phyloP scores from a whole-genome alignment of 2,113 vertebrate species.

The Baryphthengus martii region DNA sequence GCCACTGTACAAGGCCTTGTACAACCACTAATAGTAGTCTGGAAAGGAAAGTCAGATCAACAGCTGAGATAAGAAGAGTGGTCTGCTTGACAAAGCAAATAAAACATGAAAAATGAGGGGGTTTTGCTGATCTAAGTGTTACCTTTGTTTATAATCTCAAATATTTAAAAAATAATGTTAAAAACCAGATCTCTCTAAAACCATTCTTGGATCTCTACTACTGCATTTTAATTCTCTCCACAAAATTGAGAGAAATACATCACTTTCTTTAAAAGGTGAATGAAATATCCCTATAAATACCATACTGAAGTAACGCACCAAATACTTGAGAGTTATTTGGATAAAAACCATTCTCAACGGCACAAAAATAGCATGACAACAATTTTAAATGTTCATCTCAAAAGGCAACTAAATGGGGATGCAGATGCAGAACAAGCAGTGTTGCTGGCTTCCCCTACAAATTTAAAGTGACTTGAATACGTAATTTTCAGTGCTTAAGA shows the following conservation, averaged over 20 bases:
- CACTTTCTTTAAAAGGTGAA: neutral
- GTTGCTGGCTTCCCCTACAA: neutral
- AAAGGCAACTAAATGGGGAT: neutral
- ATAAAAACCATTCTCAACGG: neutral
- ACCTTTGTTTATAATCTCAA: neutral
- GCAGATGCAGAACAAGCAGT: neutral
- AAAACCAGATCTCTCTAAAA: neutral
- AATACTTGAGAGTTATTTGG: neutral
- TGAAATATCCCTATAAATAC: no score
- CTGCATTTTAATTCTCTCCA: neutral
- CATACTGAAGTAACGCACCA: no score
- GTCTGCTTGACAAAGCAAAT: neutral
- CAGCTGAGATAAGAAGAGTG: neutral
- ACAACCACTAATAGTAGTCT: neutral
- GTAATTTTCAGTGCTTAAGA: neutral
- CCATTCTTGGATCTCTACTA: neutral
- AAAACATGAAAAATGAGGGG: neutral
- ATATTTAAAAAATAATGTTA: neutral
- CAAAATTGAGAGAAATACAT: neutral
- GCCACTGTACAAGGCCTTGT: neutral
- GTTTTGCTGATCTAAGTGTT: neutral
- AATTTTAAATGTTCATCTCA: neutral
- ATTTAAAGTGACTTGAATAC: neutral
- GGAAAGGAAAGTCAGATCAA: neutral
- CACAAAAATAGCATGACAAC: neutral